Percentiles rank a stretch among this genome's conserved stretches.
phyloP scores from a whole-genome alignment of 2,888 invertebrate genomes.

The Temnothorax rugatulus region DNA sequence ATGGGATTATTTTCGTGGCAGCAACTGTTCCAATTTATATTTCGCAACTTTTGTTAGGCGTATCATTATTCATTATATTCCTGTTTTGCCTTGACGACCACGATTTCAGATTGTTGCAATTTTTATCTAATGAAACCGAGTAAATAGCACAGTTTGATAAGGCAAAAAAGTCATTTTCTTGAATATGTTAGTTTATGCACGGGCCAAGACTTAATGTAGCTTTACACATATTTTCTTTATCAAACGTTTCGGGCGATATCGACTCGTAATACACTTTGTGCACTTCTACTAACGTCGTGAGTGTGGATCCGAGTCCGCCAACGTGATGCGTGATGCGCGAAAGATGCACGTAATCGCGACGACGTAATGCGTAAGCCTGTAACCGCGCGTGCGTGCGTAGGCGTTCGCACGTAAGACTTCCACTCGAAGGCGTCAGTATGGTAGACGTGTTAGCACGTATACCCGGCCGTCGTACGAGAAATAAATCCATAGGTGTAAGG shows the following conservation, averaged over 20 bases:
- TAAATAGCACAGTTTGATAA: background rate
- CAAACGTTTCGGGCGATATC: background rate
- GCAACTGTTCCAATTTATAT: slow-evolving; percentile 22
- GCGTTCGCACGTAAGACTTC: slow-evolving; percentile 52
- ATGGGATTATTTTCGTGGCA: slow-evolving; percentile 15
- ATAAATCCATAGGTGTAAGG: slow-evolving; percentile 82
- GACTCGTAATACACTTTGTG: background rate
- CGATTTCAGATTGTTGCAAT: background rate
- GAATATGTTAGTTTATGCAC: background rate
- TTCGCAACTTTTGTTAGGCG: slow-evolving; percentile 6
- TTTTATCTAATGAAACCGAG: background rate
- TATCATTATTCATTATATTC: background rate
- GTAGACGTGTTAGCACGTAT: slow-evolving; percentile 52
- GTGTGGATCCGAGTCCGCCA: slow-evolving; percentile 11
- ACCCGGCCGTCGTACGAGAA: slow-evolving; percentile 68
- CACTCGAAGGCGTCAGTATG: slow-evolving; percentile 48
- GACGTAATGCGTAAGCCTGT: slow-evolving; percentile 62
- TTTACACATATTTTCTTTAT: background rate
- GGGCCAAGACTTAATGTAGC: background rate
- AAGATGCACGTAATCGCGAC: slow-evolving; percentile 68
- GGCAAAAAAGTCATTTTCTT: background rate
- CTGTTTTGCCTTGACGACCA: background rate
- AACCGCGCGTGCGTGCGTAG: slow-evolving; percentile 31
- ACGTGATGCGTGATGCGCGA: slow-evolving; percentile 52
- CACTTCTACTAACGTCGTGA: background rate